A percentile compares a stretch with the other conserved stretches of the same genome.
These are phyloP conservation scores for Hyles lineata DNA, from an alignment of 2,888 invertebrate species.

Conservation along the genomic window DNA sequence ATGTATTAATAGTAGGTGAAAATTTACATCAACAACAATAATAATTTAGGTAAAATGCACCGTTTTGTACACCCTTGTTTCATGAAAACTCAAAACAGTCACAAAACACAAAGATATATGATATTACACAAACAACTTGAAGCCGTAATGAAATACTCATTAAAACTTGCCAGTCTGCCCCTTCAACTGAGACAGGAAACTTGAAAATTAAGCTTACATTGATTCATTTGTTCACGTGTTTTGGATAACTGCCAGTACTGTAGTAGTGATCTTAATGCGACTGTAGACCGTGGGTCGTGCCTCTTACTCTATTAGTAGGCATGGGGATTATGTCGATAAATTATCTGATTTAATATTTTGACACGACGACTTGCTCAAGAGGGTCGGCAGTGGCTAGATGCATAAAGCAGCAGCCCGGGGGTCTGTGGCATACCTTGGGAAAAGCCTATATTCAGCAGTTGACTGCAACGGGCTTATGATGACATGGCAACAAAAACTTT, in stretches of 20 bases:
- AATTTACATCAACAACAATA: no score
- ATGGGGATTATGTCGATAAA: not conserved
- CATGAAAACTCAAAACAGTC: not conserved
- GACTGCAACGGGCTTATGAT: no score
- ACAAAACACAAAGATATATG: not conserved
- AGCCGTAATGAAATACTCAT: constrained; percentile 27
- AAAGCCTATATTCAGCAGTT: no score
- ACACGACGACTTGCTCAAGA: no score
- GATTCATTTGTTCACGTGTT: constrained; percentile 30
- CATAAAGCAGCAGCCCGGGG: no score
- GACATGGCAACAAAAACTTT: no score
- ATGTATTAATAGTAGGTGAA: no score
- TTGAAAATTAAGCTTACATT: constrained; percentile 31
- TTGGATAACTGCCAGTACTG: constrained; percentile 31
- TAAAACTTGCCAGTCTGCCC: constrained; percentile 29
- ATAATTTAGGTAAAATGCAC: no score
- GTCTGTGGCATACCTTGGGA: no score
- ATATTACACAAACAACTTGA: constrained; percentile 7
- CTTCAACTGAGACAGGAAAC: constrained; percentile 29
- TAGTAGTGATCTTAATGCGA: constrained; percentile 27
- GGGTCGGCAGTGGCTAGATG: no score
- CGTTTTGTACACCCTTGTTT: no score
- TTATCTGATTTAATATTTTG: no score
- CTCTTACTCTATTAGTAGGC: not conserved
- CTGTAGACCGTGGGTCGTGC: constrained; percentile 18